Conservation (phyloP, 2,888 invertebrate genomes). For the Baronia brevicornis region DNA sequence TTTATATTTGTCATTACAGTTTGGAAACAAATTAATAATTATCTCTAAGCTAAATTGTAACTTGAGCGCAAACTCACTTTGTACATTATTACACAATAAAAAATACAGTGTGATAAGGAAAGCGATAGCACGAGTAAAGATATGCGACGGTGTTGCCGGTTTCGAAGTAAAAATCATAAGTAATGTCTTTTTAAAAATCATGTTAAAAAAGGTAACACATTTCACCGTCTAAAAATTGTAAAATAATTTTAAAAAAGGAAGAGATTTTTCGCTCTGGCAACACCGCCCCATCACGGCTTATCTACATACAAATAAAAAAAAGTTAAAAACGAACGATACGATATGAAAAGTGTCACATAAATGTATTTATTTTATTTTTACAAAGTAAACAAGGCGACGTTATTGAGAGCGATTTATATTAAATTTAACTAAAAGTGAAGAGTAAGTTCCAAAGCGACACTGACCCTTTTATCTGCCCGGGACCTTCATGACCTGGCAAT, state of each 20-base stretch:
- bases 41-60: constrained; percentile 64
- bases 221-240: constrained; percentile 26
- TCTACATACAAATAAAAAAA: constrained; percentile 35
- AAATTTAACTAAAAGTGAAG: constrained; percentile 24
- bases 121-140: constrained; percentile 50
- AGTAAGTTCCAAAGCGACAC: constrained; percentile 1
- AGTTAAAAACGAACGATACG: constrained; percentile 31
- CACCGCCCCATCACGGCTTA: constrained; percentile 35
- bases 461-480: too few species aligned
- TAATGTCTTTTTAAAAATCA: constrained; percentile 37
- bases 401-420: constrained; percentile 27
- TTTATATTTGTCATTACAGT: constrained; percentile 35
- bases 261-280: constrained; percentile 19
- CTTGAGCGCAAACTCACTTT: constrained; percentile 71
- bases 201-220: constrained; percentile 16
- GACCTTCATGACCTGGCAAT: too few species aligned
- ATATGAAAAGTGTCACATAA: constrained; percentile 23
- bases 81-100: constrained; percentile 68
- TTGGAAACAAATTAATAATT: constrained; percentile 41
- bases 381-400: constrained; percentile 27
- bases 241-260: constrained; percentile 28
- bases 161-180: constrained; percentile 23
- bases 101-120: constrained; percentile 50
- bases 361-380: constrained; percentile 31
- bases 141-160: constrained; percentile 19